phyloP scores from a whole-genome alignment of 2,888 invertebrate species.

The Drosophila mimetica region DNA sequence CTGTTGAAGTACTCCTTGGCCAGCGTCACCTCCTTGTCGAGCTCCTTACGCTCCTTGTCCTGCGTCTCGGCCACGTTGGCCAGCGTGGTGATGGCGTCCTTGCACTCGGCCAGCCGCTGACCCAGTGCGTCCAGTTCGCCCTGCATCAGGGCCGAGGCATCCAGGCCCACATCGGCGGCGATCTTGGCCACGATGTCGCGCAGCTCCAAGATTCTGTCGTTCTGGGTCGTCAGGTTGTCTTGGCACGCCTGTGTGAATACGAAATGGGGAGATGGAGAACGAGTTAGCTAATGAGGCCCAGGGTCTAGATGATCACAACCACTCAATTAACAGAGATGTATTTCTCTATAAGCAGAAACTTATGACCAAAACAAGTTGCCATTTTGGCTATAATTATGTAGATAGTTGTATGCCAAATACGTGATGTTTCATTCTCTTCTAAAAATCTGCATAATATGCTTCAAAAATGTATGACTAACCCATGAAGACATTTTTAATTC shows the following conservation, averaged over 20 bases:
- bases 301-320: constrained; percentile 11
- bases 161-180: constrained; percentile 91
- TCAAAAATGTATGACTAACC: too few relatives aligned
- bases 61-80: constrained; percentile 91
- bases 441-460: too few relatives aligned
- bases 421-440: neutral
- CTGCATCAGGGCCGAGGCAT: constrained; percentile 89
- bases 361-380: neutral
- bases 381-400: neutral
- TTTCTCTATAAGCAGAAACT: constrained; percentile 2
- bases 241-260: constrained; percentile 88
- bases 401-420: neutral
- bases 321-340: constrained; percentile 20
- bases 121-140: constrained; percentile 92
- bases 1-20: constrained; percentile 88
- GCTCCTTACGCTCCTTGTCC: constrained; percentile 86
- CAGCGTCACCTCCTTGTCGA: constrained; percentile 86
- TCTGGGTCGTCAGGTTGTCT: constrained; percentile 89
- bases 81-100: constrained; percentile 89
- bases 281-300: constrained; percentile 31
- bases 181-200: constrained; percentile 91
- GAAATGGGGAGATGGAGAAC: constrained; percentile 7
- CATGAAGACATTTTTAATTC: neutral
- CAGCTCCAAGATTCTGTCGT: constrained; percentile 88
- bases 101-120: constrained; percentile 90